Conservation (phyloP, 1,140 invertebrate species). For the Hirudo medicinalis region DNA sequence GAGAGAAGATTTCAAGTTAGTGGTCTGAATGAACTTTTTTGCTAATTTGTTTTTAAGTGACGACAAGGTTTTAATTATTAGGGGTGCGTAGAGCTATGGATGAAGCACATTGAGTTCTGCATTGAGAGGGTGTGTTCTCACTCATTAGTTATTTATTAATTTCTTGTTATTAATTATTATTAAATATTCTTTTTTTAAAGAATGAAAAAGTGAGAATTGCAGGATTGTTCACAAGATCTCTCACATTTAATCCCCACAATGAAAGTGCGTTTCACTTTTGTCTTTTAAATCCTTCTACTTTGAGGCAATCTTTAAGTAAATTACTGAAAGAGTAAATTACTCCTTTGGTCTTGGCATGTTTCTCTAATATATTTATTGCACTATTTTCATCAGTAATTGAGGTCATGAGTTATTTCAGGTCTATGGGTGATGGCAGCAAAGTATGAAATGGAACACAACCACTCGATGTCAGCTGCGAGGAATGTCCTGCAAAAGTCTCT, state of each 20-base stretch:
- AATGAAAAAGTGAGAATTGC: conserved; percentile 7
- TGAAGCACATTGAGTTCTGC: conserved; percentile 10
- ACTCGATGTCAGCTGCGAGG: background rate
- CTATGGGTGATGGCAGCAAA: conserved; percentile 9
- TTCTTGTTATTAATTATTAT: background rate
- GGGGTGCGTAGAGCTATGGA: background rate
- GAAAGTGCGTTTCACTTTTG: background rate
- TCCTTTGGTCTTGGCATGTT: too few relatives aligned
- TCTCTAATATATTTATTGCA: background rate
- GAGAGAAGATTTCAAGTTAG: background rate
- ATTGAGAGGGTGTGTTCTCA: conserved; percentile 3
- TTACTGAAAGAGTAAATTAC: too few relatives aligned
- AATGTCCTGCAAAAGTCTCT: conserved; percentile 1
- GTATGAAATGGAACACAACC: background rate
- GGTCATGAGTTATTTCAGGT: background rate
- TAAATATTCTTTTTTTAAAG: conserved; percentile 10
- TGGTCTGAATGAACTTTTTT: background rate
- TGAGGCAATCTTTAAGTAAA: background rate
- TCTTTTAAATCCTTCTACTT: background rate
- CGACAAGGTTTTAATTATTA: conserved; percentile 1
- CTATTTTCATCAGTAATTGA: background rate
- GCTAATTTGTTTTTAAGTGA: background rate
- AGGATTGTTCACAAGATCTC: background rate
- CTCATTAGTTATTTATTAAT: background rate
- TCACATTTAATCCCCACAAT: background rate